Evolutionary conservation across 2,797 vertebrate genomes (phyloP).

Genomic region (Parambassis ranga): DNA sequence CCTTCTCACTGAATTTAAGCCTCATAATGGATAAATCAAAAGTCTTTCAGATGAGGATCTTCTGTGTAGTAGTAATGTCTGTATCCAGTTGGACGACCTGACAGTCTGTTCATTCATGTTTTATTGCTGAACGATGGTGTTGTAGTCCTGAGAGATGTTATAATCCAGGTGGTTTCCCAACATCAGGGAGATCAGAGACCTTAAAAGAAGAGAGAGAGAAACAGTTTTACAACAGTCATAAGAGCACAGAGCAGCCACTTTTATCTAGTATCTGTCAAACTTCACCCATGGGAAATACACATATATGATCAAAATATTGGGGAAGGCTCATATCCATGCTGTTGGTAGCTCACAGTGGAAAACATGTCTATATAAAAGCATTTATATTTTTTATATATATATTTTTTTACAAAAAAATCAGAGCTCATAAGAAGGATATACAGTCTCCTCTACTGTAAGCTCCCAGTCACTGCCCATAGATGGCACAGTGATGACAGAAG

Average conservation of each 20-base stretch:
- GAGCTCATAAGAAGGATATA: no score
- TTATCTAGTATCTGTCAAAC: background rate
- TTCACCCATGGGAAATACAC: background rate
- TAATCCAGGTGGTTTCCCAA: background rate
- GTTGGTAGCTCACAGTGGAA: no score
- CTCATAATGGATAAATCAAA: background rate
- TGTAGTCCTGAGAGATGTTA: conserved; percentile 15
- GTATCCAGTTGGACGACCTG: background rate
- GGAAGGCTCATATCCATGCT: no score
- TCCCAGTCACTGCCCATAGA: conserved; percentile 29
- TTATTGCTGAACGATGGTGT: no score
- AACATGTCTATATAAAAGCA: background rate
- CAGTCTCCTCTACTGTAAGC: conserved; percentile 35
- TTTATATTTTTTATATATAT: background rate
- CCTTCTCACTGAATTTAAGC: conserved; percentile 8
- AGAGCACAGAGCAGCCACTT: background rate
- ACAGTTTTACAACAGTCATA: background rate
- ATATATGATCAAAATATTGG: no score
- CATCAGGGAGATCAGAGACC: conserved; percentile 23
- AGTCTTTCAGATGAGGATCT: background rate
- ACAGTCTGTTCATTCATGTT: background rate
- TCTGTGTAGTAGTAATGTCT: background rate
- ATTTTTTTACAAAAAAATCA: no score
- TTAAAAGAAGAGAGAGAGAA: conserved; percentile 23
- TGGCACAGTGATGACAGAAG: conserved; percentile 24